Evolutionary conservation across 1,140 invertebrate species (phyloP), one percentile per base, ranked within the genome.

Genomic region (Trichonephila inaurata): DNA sequence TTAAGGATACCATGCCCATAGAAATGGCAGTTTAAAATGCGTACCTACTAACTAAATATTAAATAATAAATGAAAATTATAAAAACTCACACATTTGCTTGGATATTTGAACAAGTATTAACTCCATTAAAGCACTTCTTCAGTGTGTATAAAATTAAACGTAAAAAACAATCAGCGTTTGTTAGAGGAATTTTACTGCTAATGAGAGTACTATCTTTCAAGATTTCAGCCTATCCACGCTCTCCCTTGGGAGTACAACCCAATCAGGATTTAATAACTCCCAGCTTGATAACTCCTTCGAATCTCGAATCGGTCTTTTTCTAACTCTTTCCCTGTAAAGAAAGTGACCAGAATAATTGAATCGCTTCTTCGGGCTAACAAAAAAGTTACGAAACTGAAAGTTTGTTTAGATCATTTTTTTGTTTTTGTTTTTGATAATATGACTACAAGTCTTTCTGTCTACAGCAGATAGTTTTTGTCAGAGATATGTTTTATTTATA

Each of bases 251-350:
- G 12, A 24, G n/a, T 69, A n/a, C 66, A 14, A 66, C 10, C 66
- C 66, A 69, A 69, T 69, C n/a, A 69, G 66, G n/a, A 24, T n/a
- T 51, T 69, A 24, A 69, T 69, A 69, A 69, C 66, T 69, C 66
- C 66, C 66, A 24, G 66, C 0, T 10, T 51, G 51, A 69, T 69
- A n/a, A n/a, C 21, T 12, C 66, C 10, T 24, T 3, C 66, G 21
- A 69, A 14, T 51, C 8, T 21, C 66, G n/a, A 28, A 0, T 28
- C n/a, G 2, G 21, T 5, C 66, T 69, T 51, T 51, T 12, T 69
- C n/a, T 14, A 24, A 14, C 66, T 69, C 12, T 12, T 21, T 14
- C 7, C 7, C 19, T n/a, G 21, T 2, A 4, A 24, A n/a, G 19
- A 10, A 66, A n/a, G 7, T 7, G 5, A n/a, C 16, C 10, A n/a